These are phyloP conservation scores for Drosophila stalkeri DNA, from an alignment of 2,888 invertebrate species.

Conservation along the genomic window DNA sequence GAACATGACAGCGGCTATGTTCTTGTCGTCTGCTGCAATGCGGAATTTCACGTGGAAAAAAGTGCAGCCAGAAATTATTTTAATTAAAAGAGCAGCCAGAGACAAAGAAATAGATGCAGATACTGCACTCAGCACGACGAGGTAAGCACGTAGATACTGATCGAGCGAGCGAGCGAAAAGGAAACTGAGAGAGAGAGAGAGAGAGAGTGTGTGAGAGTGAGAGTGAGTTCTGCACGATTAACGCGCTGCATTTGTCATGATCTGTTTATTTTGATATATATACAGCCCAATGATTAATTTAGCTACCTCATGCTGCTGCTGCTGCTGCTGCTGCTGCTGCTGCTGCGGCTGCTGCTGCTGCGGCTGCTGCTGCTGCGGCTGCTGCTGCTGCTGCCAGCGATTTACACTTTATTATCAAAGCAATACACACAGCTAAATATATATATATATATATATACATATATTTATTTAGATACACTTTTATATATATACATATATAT, in stretches of 20 bases:
- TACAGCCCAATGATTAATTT: constrained; percentile 67
- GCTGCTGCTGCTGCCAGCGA: constrained; percentile 39
- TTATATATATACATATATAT: constrained; percentile 29
- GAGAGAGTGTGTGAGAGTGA: constrained; percentile 12
- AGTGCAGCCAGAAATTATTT: constrained; percentile 72
- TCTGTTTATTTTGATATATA: constrained; percentile 76
- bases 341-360: constrained; percentile 28
- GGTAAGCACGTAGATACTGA: constrained; percentile 47
- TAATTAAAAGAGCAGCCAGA: constrained; percentile 62
- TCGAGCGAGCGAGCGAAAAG: constrained; percentile 13
- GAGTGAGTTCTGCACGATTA: constrained; percentile 61
- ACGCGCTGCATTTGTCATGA: constrained; percentile 75
- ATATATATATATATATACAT: not conserved
- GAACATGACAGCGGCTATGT: constrained; percentile 76
- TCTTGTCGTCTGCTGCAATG: constrained; percentile 39
- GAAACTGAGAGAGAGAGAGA: constrained; percentile 14
- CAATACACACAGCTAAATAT: not conserved
- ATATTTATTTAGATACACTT: constrained; percentile 18
- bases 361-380: constrained; percentile 12
- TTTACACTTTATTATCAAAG: constrained; percentile 67
- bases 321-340: constrained; percentile 25
- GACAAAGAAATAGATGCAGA: constrained; percentile 20
- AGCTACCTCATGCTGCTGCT: constrained; percentile 31
- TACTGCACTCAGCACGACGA: constrained; percentile 28
- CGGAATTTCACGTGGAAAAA: constrained; percentile 78